phyloP scores from a whole-genome alignment of 2,797 vertebrate species.

The Myoxocephalus aenaeus region DNA sequence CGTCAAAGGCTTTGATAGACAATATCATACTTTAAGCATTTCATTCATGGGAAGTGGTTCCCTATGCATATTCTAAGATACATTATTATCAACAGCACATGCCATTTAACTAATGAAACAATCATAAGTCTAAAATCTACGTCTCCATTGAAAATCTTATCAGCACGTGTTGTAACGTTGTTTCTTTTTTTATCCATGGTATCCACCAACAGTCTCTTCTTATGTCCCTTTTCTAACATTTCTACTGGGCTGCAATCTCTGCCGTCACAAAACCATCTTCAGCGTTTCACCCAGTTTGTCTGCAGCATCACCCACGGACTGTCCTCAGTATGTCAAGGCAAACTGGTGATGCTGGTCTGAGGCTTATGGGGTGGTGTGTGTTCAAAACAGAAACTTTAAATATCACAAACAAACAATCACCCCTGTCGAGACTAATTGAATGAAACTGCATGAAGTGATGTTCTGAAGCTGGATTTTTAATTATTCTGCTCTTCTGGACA shows the following conservation, averaged over 20 bases:
- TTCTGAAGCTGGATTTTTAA: not conserved
- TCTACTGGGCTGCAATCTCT: not conserved
- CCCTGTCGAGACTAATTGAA: not conserved
- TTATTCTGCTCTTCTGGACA: not conserved
- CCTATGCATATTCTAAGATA: too few species aligned
- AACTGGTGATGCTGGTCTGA: not conserved
- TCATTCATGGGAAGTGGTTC: too few species aligned
- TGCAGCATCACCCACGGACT: not conserved
- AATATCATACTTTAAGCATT: too few species aligned
- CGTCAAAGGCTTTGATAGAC: too few species aligned
- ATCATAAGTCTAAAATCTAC: too few species aligned
- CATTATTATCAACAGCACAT: too few species aligned
- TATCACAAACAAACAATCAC: not conserved
- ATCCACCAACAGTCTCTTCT: not conserved
- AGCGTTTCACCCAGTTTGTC: not conserved
- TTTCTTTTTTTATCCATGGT: not conserved
- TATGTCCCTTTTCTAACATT: not conserved
- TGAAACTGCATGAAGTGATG: not conserved
- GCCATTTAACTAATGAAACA: too few species aligned
- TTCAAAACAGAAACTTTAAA: not conserved
- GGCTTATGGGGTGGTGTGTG: not conserved
- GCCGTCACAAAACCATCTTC: too few species aligned
- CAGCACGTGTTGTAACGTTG: not conserved
- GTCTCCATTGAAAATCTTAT: too few species aligned
- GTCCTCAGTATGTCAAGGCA: not conserved